A percentile compares a stretch with the other conserved stretches of the same genome.
Conservation (phyloP, 1,140 invertebrate genomes). For the Dermatophagoides farinae region DNA sequence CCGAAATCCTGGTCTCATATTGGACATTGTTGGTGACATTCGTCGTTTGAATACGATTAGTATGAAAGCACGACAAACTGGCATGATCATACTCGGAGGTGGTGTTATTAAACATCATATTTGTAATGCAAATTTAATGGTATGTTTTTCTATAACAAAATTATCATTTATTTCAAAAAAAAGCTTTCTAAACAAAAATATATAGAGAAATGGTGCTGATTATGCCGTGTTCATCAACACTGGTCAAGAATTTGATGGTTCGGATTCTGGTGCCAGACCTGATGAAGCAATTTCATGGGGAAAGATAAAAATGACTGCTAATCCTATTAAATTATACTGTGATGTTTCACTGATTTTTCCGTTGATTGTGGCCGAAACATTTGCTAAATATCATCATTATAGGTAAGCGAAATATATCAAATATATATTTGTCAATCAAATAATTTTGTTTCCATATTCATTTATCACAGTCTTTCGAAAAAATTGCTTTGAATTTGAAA, state of each 20-base stretch:
- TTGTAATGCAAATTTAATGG: constrained; percentile 91
- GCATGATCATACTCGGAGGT: constrained; percentile 93
- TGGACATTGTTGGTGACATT: constrained; percentile 88
- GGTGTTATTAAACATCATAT: constrained; percentile 98
- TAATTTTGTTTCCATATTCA: neutral
- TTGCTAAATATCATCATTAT: constrained; percentile 37
- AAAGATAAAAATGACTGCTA: constrained; percentile 71
- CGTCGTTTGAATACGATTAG: constrained; percentile 75
- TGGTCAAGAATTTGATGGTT: constrained; percentile 92
- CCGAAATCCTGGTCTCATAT: constrained; percentile 65
- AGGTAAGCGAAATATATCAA: neutral
- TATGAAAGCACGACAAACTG: constrained; percentile 73
- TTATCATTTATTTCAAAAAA: constrained; percentile 11
- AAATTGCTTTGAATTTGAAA: neutral
- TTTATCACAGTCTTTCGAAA: constrained; percentile 10
- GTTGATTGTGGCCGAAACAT: constrained; percentile 81
- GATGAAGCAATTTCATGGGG: constrained; percentile 99
- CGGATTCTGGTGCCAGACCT: constrained; percentile 86
- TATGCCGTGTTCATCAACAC: constrained; percentile 92
- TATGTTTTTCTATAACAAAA: constrained; percentile 25
- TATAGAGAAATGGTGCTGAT: constrained; percentile 86
- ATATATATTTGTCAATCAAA: neutral
- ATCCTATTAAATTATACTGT: constrained; percentile 82
- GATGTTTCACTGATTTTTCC: constrained; percentile 92
- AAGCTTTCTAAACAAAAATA: constrained; percentile 19